Evolutionary conservation across 2,113 vertebrate species (phyloP).

Genomic region (Sylvietta virens): DNA sequence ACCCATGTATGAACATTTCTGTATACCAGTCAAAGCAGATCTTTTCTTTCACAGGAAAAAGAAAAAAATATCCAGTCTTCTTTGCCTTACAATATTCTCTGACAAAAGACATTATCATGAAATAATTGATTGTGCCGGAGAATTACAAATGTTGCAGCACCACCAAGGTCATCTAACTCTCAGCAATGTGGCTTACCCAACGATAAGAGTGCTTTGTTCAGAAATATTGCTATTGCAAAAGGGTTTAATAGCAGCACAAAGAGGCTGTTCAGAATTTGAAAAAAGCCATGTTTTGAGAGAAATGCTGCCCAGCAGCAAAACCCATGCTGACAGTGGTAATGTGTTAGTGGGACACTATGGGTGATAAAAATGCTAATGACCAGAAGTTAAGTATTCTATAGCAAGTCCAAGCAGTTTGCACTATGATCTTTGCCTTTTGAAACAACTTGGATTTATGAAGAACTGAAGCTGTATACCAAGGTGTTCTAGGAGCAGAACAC

Average conservation of each 20-base stretch:
- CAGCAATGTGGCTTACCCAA: neutral
- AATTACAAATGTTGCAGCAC: slow-evolving; percentile 28
- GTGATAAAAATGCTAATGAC: neutral
- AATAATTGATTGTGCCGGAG: slow-evolving; percentile 23
- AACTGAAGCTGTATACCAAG: neutral
- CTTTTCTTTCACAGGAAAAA: neutral
- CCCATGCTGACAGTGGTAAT: neutral
- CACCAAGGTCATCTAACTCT: slow-evolving; percentile 16
- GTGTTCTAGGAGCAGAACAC: neutral
- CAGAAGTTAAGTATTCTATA: neutral
- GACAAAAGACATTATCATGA: slow-evolving; percentile 2
- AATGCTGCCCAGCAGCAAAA: neutral
- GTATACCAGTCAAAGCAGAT: slow-evolving; percentile 24
- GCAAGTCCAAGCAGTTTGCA: neutral
- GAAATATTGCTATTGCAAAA: neutral
- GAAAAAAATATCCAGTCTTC: neutral
- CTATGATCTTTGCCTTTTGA: neutral
- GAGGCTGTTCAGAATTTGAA: neutral
- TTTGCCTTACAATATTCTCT: slow-evolving; percentile 1
- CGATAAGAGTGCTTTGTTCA: slow-evolving; percentile 26
- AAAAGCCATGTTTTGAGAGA: neutral
- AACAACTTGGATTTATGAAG: neutral
- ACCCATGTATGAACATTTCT: slow-evolving; percentile 15
- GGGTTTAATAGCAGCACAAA: neutral
- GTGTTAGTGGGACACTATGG: neutral